Conservation (phyloP, 2,113 vertebrate genomes). For the Archocentrus centrarchus region DNA sequence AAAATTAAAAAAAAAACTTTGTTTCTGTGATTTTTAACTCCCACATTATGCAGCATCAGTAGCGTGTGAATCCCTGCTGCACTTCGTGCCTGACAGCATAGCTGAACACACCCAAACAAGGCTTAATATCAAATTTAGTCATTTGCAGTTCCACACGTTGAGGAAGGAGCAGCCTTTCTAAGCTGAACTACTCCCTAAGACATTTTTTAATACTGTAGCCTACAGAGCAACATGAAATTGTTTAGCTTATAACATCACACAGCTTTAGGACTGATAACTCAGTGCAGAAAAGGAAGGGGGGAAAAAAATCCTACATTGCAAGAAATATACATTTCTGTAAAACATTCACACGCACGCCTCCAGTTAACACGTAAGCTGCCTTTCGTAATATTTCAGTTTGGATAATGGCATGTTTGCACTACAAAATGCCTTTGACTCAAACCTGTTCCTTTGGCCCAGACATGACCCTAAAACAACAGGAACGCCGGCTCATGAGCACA, state of each 20-base stretch:
- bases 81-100: background rate
- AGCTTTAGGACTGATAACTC: constrained; percentile 11
- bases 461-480: constrained; percentile 51
- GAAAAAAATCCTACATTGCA: background rate
- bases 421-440: constrained; percentile 42
- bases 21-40: background rate
- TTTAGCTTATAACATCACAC: constrained; percentile 32
- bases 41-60: background rate
- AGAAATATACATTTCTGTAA: background rate
- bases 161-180: constrained; percentile 3
- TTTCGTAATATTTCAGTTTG: constrained; percentile 6
- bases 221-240: constrained; percentile 32
- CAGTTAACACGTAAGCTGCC: background rate
- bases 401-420: constrained; percentile 7
- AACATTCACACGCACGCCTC: background rate
- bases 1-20: background rate
- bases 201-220: constrained; percentile 27
- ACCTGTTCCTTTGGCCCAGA: constrained; percentile 32
- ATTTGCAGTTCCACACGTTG: constrained; percentile 24
- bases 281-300: background rate
- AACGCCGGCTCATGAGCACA: background rate
- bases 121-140: background rate
- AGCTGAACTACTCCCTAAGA: constrained; percentile 21
- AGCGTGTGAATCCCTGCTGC: background rate
- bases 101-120: background rate